Conservation (phyloP, 2,113 vertebrate species). For the Petroica traversi region DNA sequence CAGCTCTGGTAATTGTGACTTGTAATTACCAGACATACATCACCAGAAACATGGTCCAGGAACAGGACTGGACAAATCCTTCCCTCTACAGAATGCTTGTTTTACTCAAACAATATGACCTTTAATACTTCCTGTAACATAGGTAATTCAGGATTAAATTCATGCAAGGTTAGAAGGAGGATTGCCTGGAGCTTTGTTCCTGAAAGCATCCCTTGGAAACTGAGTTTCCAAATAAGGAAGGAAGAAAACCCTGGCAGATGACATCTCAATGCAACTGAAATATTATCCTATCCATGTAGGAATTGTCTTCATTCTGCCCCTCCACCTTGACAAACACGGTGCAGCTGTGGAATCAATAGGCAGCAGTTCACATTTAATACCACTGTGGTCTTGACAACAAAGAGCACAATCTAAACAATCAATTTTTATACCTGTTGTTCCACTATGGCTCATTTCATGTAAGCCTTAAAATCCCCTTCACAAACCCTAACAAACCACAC, state of each 20-base stretch:
- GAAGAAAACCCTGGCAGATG: not conserved
- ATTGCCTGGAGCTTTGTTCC: not conserved
- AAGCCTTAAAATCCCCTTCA: not conserved
- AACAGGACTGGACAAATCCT: not conserved
- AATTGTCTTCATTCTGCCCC: not conserved
- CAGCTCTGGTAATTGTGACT: not conserved
- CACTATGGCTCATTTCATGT: not conserved
- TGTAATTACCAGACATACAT: not conserved
- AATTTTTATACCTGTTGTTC: slow-evolving; percentile 30
- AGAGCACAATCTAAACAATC: slow-evolving; percentile 31
- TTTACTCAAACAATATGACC: not conserved
- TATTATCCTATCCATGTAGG: not conserved
- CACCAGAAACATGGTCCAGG: not conserved
- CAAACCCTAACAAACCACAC: not conserved
- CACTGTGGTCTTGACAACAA: not conserved
- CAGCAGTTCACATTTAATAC: not conserved
- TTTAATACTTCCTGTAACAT: not conserved
- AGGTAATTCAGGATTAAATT: not conserved
- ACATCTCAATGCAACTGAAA: not conserved
- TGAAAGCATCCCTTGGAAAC: not conserved
- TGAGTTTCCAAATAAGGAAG: not conserved
- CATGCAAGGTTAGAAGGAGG: not conserved
- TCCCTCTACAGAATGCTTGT: not conserved
- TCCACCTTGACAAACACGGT: not conserved
- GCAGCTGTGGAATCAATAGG: not conserved